Evolutionary conservation across 2,113 vertebrate genomes (phyloP).

Genomic region (Neopipo cinnamomea): DNA sequence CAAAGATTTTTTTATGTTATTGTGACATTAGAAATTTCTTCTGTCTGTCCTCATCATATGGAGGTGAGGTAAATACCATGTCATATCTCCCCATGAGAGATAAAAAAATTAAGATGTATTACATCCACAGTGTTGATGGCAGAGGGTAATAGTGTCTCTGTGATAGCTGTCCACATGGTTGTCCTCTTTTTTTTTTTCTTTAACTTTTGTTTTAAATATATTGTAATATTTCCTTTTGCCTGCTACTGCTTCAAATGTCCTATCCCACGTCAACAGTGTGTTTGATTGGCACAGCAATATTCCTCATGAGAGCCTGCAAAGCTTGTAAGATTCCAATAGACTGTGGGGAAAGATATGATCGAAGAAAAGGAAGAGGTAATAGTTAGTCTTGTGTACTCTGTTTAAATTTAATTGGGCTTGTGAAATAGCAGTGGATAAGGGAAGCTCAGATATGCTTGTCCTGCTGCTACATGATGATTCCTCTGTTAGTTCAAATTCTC

Average conservation of each 20-base stretch:
- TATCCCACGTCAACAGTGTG: slow-evolving; percentile 21
- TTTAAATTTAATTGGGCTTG: not conserved
- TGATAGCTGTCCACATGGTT: not conserved
- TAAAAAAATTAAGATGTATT: not conserved
- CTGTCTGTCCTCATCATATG: not conserved
- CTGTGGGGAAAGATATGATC: slow-evolving; percentile 31
- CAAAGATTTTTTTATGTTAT: not conserved
- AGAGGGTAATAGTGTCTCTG: not conserved
- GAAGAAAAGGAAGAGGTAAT: slow-evolving; percentile 49
- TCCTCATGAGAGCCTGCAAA: slow-evolving; percentile 44
- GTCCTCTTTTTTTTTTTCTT: not conserved
- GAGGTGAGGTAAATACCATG: not conserved
- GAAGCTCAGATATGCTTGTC: not conserved
- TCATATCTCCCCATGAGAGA: not conserved
- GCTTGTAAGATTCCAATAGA: slow-evolving; percentile 38
- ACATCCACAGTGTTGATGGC: not conserved
- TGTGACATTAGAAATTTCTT: not conserved
- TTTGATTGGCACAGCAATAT: slow-evolving; percentile 24
- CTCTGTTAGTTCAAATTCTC: not conserved
- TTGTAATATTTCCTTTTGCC: not conserved
- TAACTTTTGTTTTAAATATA: not conserved
- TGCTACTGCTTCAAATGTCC: slow-evolving; percentile 27
- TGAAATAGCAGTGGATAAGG: not conserved
- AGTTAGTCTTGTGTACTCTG: slow-evolving; percentile 24
- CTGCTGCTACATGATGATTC: not conserved